Base-by-base conservation (phyloP, 2,888 invertebrate species). In the Parasteatoda lunata region DNA sequence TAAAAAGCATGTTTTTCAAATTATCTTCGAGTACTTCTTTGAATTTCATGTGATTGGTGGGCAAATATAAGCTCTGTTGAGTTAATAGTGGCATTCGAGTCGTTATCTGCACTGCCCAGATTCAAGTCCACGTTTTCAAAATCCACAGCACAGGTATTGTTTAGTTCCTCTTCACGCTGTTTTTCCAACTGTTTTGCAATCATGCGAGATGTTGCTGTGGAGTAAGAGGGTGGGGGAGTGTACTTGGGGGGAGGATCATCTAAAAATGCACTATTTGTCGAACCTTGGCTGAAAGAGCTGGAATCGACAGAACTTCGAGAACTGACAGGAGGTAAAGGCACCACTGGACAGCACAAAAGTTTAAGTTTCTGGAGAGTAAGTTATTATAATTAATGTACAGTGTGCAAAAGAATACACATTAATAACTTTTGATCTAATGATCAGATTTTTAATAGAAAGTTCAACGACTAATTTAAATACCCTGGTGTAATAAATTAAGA, bases 161-260 rank as follows among this genome's bases (percentile, higher is more conserved):
- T 66, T 59, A 59, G n/a, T 7, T 66, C n/a, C 7, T 71, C 45
- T 51, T 83, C 70, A 11, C 64, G 64, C 30, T 86, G 80, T 5
- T 68, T 54, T 13, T 71, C 80, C 15, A 86, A n/a, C 9, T 86
- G 88, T 54, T 89, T 90, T n/a, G 89, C 85, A 8, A 90, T 51
- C 77, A 89, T 89, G 45, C 90, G 82, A 4, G 97, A 97, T 0
- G 97, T 97, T 0, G 97, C 97, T 5, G 97, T 97, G 52, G 97
- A 96, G 91, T 97, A 97, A 0, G 96, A 96, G 0, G 97, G 97
- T 3, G 97, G 97, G 0, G 97, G 97, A 0, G 97, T 97, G 92
- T 97, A 97, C 92, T 97, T 97, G 76, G 97, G 97, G 4, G 97
- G 97, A 2, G 96, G 96, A 93, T 97, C 97, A 45, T 89, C 89